Evolutionary conservation across 2,797 vertebrate genomes (phyloP), one percentile per base, ranked within the genome.

Genomic region (Apogon hyalosoma): DNA sequence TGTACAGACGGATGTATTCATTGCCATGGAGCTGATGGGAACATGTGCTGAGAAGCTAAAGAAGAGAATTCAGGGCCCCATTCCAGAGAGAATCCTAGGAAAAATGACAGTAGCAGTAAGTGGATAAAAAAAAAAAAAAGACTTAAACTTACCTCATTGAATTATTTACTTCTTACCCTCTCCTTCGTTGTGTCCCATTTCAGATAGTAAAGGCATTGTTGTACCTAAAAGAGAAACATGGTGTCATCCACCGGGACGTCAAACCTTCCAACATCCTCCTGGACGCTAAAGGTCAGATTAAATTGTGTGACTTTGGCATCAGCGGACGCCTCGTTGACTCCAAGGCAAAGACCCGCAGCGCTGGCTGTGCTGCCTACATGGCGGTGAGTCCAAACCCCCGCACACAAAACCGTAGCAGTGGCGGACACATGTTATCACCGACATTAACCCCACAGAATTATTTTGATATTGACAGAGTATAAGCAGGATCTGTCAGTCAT

Each of bases 11-110:
- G 97, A 98, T 9, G 97, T 98, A 40, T 98, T 98, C 84, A 98
- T 98, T 3, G 97, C 96, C 84, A 98, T 98, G 97, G 97, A 98
- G 90, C 92, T 98, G 64, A 98, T 98, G 97, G 97, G 96, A 64
- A 98, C 97, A 0, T 98, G 97, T 38, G 97, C 97, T 0, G 97
- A 98, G 90, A 98, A 98, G 88, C 94, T 98, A 58, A 98, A 98
- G 92, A 98, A 98, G 79, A 93, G 97, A 53, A 96, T 98, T 84
- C 96, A 98, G 82, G 97, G 96, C 0, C 97, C 97, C 50, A 98
- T 98, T 58, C 97, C 97, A 0, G 97, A 98, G 90, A 90, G 93
- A 49, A 98, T 98, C 86, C 90, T 98, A 67, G 97, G 97, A 63
- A 98, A 98, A 88, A 97, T 98, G 96, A 98, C 97, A 0, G 96